These are phyloP conservation scores for Candidula unifasciata DNA, from an alignment of 2,888 invertebrate species.

Conservation along the genomic window DNA sequence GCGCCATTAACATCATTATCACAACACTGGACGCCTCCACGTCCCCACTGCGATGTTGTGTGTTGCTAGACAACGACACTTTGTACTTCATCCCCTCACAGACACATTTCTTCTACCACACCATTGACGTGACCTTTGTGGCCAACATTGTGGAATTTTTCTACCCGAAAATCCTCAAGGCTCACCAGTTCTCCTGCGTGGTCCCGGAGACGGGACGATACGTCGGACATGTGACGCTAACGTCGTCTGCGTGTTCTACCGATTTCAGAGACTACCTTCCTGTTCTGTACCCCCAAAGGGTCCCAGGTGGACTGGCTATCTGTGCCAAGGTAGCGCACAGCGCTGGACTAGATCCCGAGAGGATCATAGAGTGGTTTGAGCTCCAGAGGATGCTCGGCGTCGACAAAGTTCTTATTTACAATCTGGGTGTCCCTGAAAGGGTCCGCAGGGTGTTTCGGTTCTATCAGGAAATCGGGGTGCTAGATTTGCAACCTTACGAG, in stretches of 20 bases:
- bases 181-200: slow-evolving; percentile 39
- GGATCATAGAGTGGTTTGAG: slow-evolving; percentile 57
- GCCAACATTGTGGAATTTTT: slow-evolving; percentile 33
- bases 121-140: slow-evolving; percentile 27
- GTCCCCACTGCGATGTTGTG: slow-evolving; percentile 44
- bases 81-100: slow-evolving; percentile 38
- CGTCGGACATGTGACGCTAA: slow-evolving; percentile 48
- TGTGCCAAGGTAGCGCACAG: slow-evolving; percentile 53
- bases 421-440: slow-evolving; percentile 43
- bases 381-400: slow-evolving; percentile 54
- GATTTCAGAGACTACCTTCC: slow-evolving; percentile 46
- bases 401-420: slow-evolving; percentile 52
- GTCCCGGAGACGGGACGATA: slow-evolving; percentile 45
- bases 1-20: slow-evolving; percentile 51
- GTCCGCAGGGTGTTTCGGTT: slow-evolving; percentile 36
- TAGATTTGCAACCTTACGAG: slow-evolving; percentile 52
- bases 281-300: slow-evolving; percentile 10
- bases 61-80: slow-evolving; percentile 38
- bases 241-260: slow-evolving; percentile 33
- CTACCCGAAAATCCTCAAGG: slow-evolving; percentile 10
- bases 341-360: slow-evolving; percentile 51
- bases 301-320: slow-evolving; percentile 49
- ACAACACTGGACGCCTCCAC: slow-evolving; percentile 44
- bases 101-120: slow-evolving; percentile 48
- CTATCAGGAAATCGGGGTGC: slow-evolving; percentile 46